Conservation (phyloP, 2,113 vertebrate genomes). For the Callorhinus ursinus region DNA sequence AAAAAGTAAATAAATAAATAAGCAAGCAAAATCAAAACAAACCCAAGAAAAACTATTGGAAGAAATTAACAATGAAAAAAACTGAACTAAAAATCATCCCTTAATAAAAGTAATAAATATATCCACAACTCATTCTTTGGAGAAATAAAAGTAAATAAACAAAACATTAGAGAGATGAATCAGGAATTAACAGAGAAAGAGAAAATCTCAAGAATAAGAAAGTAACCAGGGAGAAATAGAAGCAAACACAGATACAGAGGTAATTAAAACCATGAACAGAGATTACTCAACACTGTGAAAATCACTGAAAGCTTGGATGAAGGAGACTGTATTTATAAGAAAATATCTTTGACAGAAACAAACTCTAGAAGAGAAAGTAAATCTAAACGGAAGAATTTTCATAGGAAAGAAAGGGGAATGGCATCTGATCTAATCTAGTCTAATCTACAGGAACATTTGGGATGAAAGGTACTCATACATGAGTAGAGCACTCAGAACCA, state of each 20-base stretch:
- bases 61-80: neutral
- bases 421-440: neutral
- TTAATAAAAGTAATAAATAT: neutral
- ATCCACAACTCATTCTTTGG: neutral
- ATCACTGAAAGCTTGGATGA: neutral
- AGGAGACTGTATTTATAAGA: neutral
- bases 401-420: neutral
- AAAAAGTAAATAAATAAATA: neutral
- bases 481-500: neutral
- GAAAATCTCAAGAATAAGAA: neutral
- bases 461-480: fast-evolving
- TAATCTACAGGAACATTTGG: fast-evolving
- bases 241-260: neutral
- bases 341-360: neutral
- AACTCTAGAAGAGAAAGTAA: neutral
- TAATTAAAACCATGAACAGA: neutral
- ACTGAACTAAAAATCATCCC: neutral
- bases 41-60: neutral
- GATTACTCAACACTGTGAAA: neutral
- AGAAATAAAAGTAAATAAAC: neutral
- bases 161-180: neutral
- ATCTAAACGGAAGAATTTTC: neutral
- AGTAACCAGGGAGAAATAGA: neutral
- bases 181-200: neutral
- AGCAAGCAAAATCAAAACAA: neutral